Conservation (phyloP, 1,140 invertebrate genomes). For the Armadillidium nasatum region DNA sequence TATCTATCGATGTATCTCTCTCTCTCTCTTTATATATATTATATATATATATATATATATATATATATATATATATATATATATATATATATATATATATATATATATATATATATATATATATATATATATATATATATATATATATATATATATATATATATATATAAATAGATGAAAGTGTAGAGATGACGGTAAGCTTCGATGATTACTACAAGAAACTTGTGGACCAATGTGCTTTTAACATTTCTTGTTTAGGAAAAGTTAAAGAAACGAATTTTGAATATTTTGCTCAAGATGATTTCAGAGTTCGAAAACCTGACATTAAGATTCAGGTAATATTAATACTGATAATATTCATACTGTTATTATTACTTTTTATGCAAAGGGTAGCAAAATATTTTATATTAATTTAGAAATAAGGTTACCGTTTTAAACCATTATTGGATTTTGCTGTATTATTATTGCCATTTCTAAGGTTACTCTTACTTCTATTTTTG, state of each 20-base stretch:
- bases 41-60: too few relatives aligned
- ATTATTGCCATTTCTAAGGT: too few relatives aligned
- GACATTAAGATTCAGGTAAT: conserved; percentile 72
- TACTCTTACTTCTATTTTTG: too few relatives aligned
- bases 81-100: neutral
- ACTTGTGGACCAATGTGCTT: conserved; percentile 72
- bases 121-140: conserved; percentile 13
- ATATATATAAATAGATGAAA: conserved; percentile 53
- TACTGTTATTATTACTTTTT: too few relatives aligned
- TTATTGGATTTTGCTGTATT: too few relatives aligned
- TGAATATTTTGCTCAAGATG: conserved; percentile 83
- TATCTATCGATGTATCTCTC: too few relatives aligned
- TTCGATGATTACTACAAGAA: conserved; percentile 74
- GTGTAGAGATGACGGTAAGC: conserved; percentile 64
- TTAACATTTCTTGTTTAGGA: conserved; percentile 76
- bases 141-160: conserved; percentile 14
- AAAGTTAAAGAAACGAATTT: conserved; percentile 74
- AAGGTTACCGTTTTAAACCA: too few relatives aligned
- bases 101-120: conserved; percentile 6
- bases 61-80: too few relatives aligned
- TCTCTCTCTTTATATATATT: too few relatives aligned
- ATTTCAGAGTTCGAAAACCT: conserved; percentile 81
- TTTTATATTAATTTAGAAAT: too few relatives aligned
- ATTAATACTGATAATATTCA: too few relatives aligned
- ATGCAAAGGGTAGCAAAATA: too few relatives aligned